Base-by-base conservation (phyloP, 2,888 invertebrate species). In the Lymantria monacha region DNA sequence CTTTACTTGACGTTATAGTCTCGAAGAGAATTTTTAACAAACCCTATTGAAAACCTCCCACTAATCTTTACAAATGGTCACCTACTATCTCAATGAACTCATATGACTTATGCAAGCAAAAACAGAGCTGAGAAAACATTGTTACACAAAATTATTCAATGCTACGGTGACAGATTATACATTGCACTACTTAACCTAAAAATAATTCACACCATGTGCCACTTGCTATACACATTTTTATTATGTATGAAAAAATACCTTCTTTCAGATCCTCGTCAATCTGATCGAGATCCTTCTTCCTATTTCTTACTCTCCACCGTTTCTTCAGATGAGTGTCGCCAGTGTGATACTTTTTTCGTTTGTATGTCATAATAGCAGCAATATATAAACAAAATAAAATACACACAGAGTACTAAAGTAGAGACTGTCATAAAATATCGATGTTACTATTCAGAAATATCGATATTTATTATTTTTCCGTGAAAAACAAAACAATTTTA, bases 311-410 rank as follows among this genome's bases (percentile, higher is more conserved):
- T 73, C 95, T 92, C 94, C 95, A 96, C 49, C 94, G 92, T 71
- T 93, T 95, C 79, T 95, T 95, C 63, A 96, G 87, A 86, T 96
- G 96, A 54, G 96, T 95, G 82, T 96, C 95, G 53, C 96, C 96
- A 57, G 91, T 91, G 74, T 96, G 96, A 79, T 95, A 95, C 81
- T 96, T 96, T 80, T 94, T 96, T 49, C 96, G 93, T 81, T 93
- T 95, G 68, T 95, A 94, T 74, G 94, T 92, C 95, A 95, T 95
- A 64, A 33, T 33, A 33, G 10, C 57, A 76, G 60, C 48, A 54
- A 58, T 76, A 60, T 49, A 53, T 50, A 49, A 15, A 13, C 41
- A 45, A 52, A 51, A 43, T 48, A 54, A 8, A 46, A 44, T 22
- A 3, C 5, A 5, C 22, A 22, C 22, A 22, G 22, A 22, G 22